Evolutionary conservation across 2,797 vertebrate genomes (phyloP), one percentile per base, ranked within the genome.

Genomic region (Poeciliopsis presidionis): DNA sequence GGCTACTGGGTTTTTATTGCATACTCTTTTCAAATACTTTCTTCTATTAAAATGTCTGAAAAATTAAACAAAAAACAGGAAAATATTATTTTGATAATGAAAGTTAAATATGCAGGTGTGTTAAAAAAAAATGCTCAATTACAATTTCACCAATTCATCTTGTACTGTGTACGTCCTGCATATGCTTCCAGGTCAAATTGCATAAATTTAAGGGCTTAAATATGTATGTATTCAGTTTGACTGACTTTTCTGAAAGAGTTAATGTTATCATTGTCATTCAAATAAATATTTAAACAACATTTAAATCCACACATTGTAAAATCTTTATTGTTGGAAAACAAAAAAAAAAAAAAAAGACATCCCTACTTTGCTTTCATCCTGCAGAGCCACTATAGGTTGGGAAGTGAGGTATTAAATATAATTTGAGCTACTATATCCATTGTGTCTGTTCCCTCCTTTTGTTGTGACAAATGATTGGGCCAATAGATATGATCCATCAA

Each of bases 401-500:
- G 28, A 72, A 47, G 46, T 46, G 46, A 75, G 46, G 65, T 25
- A 51, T 41, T 63, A 46, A 45, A 84, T 80, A 78, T 88, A 81
- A 84, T 83, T 49, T 57, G 41, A 79, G 77, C 87, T 87, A 72
- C 74, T 41, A 11, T 28, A 77, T 80, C 53, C 69, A 67, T 84
- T 88, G 90, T 90, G 81, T 88, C 33, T 65, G 72, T 87, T 82
- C 84, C 79, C 81, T 79, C 47, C 81, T 88, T 87, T 89, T 86
- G 77, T 82, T 88, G 89, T 89, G 90, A 92, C 88, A 93, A 92
- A 94, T 84, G 84, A 72, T 81, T 28, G 41, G 28, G 72, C 78
- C 81, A 81, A 76, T 73, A 78, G 82, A 91, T 91, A 86, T 86
- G 77, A 95, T 93, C 88, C 81, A 92, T 93, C 87, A 90, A 82